These are phyloP conservation scores for Myotis planiceps DNA, from an alignment of 2,797 vertebrate genomes.

Conservation along the genomic window DNA sequence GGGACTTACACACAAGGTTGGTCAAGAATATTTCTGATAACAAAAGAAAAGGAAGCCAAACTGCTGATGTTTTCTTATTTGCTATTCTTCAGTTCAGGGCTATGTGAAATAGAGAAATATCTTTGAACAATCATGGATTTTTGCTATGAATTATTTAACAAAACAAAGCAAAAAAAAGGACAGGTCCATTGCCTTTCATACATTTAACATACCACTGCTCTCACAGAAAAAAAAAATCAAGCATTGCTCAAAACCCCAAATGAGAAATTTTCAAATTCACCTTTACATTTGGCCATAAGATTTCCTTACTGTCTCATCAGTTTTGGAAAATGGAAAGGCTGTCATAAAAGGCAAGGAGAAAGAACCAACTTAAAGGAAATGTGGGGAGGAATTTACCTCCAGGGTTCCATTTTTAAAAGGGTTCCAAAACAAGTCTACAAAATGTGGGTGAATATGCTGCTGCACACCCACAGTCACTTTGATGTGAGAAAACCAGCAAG, in stretches of 20 bases:
- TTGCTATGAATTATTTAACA: constrained; percentile 35
- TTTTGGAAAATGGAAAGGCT: neutral
- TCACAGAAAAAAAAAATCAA: neutral
- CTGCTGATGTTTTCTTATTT: neutral
- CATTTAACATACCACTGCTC: neutral
- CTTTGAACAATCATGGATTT: constrained; percentile 32
- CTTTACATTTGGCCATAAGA: neutral
- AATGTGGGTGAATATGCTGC: neutral
- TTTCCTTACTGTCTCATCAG: neutral
- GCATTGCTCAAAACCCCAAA: neutral
- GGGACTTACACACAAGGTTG: neutral
- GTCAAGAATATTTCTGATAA: constrained; percentile 23
- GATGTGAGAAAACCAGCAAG: neutral
- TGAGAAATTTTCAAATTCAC: neutral
- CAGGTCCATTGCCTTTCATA: neutral
- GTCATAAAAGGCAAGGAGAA: neutral
- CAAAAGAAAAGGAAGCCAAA: neutral
- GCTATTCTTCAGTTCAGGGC: neutral
- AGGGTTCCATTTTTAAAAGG: neutral
- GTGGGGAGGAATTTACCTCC: neutral
- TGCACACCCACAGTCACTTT: neutral
- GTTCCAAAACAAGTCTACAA: neutral
- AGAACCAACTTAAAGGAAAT: neutral
- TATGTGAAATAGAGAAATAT: constrained; percentile 4
- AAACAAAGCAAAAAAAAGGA: constrained; percentile 28